Conservation (phyloP, 2,888 invertebrate genomes). For the Stratiomys singularior region DNA sequence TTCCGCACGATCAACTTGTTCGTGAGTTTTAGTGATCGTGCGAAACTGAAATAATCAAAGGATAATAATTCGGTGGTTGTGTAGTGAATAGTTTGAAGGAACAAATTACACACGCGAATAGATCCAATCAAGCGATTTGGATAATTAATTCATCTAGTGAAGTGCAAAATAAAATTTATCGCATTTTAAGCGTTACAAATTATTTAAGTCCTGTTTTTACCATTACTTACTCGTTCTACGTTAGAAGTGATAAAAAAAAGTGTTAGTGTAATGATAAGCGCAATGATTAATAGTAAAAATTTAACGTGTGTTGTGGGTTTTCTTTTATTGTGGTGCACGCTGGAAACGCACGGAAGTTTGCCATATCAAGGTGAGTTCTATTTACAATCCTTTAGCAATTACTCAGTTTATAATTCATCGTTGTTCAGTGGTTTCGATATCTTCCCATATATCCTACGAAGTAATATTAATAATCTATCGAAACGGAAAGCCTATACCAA, state of each 20-base stretch:
- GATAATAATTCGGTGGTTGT: no score
- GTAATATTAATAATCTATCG: no score
- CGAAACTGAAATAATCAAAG: not conserved
- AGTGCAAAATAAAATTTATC: conserved; percentile 6
- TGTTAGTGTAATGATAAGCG: conserved; percentile 12
- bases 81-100: no score
- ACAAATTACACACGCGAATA: no score
- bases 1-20: conserved; percentile 44
- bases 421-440: no score
- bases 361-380: conserved; percentile 23
- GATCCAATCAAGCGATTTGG: no score
- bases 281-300: conserved; percentile 18
- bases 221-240: no score
- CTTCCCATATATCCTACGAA: no score
- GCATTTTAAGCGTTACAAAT: not conserved
- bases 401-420: no score
- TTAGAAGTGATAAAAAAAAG: not conserved
- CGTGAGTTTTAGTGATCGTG: conserved; percentile 5
- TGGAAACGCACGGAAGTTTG: not conserved
- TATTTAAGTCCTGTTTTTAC: not conserved
- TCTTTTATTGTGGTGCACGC: conserved; percentile 10
- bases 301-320: not conserved
- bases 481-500: no score
- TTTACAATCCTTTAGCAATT: not conserved
- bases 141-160: not conserved